Evolutionary conservation across 2,113 vertebrate genomes (phyloP).

Genomic region (Psephotus haematonotus): DNA sequence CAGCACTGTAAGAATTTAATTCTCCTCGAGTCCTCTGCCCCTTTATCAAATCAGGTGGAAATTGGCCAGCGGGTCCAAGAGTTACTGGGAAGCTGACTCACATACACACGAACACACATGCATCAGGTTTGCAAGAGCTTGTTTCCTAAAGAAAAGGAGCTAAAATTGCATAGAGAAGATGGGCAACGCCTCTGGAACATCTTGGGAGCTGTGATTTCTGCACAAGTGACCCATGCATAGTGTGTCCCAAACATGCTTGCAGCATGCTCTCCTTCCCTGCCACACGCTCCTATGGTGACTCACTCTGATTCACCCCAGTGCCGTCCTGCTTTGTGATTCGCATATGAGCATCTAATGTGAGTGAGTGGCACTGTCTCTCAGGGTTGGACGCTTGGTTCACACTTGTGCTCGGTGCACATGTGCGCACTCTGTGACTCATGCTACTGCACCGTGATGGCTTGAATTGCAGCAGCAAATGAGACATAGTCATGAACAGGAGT

Average conservation of each 20-base stretch:
- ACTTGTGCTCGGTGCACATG: accelerated
- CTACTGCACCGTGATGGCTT: accelerated
- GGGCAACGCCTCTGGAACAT: accelerated
- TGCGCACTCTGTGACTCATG: not conserved
- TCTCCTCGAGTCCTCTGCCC: not conserved
- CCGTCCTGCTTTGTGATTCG: accelerated
- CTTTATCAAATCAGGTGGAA: conserved; percentile 18
- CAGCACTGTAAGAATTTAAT: not conserved
- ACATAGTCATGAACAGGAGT: not conserved
- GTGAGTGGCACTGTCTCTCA: accelerated
- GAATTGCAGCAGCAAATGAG: not conserved
- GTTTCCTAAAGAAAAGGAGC: not conserved
- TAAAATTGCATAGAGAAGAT: not conserved
- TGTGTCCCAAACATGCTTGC: accelerated
- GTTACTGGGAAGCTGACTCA: not conserved
- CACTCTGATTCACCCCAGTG: not conserved
- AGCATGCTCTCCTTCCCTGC: not conserved
- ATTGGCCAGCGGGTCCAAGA: not conserved
- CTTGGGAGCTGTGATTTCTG: not conserved
- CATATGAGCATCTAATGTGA: accelerated
- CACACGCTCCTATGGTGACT: accelerated
- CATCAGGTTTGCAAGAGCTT: not conserved
- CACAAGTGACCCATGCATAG: not conserved
- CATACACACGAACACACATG: accelerated
- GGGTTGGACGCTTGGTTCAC: accelerated